A percentile compares a stretch with the other conserved stretches of the same genome.
phyloP scores from a whole-genome alignment of 2,113 vertebrate species.

The Campylorhamphus procurvoides region DNA sequence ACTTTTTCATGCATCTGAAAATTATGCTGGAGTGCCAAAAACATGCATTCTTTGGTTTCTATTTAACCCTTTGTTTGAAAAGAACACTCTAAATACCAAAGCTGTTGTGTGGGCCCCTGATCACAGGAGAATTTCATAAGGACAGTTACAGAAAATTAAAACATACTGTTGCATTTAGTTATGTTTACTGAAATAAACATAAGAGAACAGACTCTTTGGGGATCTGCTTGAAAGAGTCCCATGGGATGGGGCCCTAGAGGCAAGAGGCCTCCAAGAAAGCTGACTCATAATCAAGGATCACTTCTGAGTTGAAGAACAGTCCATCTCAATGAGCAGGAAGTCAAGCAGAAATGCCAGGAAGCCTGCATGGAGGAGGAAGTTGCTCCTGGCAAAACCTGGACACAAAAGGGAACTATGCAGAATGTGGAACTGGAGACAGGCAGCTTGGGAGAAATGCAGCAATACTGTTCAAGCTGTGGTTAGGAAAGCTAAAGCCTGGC shows the following conservation, averaged over 20 bases:
- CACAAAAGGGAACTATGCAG: background rate
- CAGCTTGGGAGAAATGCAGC: background rate
- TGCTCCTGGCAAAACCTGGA: background rate
- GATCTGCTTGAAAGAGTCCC: background rate
- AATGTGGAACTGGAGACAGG: background rate
- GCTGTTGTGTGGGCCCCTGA: background rate
- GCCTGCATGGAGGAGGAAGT: background rate
- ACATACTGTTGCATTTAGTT: background rate
- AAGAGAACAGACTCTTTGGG: background rate
- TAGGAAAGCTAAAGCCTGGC: background rate
- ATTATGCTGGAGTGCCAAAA: background rate
- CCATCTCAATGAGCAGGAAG: background rate
- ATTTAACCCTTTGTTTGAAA: background rate
- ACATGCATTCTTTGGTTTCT: background rate
- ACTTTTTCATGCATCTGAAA: background rate
- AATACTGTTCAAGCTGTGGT: fast-evolving
- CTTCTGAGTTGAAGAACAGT: background rate
- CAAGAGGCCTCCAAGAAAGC: background rate
- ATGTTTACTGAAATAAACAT: background rate
- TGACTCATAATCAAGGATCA: background rate
- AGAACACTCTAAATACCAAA: background rate
- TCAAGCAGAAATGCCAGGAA: background rate
- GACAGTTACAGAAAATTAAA: background rate
- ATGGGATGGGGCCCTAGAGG: background rate
- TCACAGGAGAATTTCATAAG: background rate